These are phyloP conservation scores for Sussaba pulchella DNA, from an alignment of 2,888 invertebrate genomes.

Conservation along the genomic window DNA sequence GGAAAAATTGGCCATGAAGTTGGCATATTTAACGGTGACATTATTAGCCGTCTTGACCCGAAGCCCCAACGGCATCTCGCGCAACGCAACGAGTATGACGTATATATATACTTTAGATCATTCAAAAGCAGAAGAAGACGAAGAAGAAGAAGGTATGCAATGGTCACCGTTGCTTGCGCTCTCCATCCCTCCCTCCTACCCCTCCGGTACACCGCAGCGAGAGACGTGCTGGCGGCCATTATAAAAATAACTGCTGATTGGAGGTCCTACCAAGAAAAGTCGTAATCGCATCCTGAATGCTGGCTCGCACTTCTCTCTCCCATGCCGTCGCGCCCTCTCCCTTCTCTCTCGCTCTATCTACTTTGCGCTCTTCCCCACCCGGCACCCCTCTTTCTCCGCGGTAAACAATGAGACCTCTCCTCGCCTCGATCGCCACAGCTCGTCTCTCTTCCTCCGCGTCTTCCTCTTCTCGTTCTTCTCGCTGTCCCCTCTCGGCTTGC, in stretches of 20 bases:
- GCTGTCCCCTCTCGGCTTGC: background rate
- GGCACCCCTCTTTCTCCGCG: constrained; percentile 47
- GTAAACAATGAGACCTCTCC: constrained; percentile 71
- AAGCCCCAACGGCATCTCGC: no score
- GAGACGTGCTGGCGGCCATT: constrained; percentile 79
- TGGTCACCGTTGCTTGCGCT: constrained; percentile 71
- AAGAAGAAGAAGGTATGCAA: constrained; percentile 70
- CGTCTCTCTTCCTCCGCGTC: constrained; percentile 28
- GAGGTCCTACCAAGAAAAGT: constrained; percentile 84
- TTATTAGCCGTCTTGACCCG: no score
- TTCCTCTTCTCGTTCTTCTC: background rate
- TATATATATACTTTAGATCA: constrained; percentile 72
- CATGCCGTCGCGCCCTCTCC: constrained; percentile 44
- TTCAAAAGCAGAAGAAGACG: constrained; percentile 66
- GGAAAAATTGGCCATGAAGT: no score
- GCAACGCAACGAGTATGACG: no score
- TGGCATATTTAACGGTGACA: no score
- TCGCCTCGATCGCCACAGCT: constrained; percentile 53
- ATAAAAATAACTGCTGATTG: constrained; percentile 84
- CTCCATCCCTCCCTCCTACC: constrained; percentile 15
- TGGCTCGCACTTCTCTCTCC: constrained; percentile 67
- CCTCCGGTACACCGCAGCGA: constrained; percentile 66
- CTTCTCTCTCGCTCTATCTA: constrained; percentile 52
- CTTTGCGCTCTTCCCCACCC: constrained; percentile 44
- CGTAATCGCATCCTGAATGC: constrained; percentile 83